Base-by-base conservation (phyloP, 30 jellyfish, hydroid and myxozoan genomes). In the Hydra vulgaris region DNA sequence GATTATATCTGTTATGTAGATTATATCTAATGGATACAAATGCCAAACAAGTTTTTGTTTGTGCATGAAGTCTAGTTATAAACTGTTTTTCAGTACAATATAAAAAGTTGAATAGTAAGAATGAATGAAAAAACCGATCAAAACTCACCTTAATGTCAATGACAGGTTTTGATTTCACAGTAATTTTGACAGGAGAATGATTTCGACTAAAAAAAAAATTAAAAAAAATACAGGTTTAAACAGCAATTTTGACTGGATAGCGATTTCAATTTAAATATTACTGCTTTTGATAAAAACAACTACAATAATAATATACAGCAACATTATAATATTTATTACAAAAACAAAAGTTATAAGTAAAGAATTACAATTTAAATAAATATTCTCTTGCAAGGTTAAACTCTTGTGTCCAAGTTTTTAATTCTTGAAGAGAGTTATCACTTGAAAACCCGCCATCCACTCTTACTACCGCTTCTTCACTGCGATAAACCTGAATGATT, bases 361-460 rank as follows among this genome's bases (percentile, higher is more conserved):
- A 74, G 18, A 78, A 77, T 73, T 82, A 82, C 89, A 27, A 82
- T 66, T 72, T 74, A 40, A 82, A 82, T 70, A 25, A 79, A 0
- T 82, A 82, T 21, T 72, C 86, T 23, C 89, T 68, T 25, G 89
- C 56, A 52, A 82, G 76, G 69, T 72, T 82, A 53, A 82, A 82
- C 78, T 82, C 89, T 82, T 82, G 89, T 21, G 85, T 82, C 89
- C 89, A 82, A 17, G 77, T 27, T 0, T 88, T 88, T 21, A 53
- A 24, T 71, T 52, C 74, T 1, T 55, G 79, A 27, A 72, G 78
- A 0, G 78, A 0, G 18, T 72, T 79, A 73, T 82, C 79, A 40
- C 89, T 72, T 15, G 52, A 21, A 61, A 22, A 82, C 17, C 89
- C 89, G 8, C 89, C 89, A 72, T 73, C 81, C 23, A 82, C 89